Evolutionary conservation across 1,140 invertebrate species (phyloP).

Genomic region (Bicyclus anynana): DNA sequence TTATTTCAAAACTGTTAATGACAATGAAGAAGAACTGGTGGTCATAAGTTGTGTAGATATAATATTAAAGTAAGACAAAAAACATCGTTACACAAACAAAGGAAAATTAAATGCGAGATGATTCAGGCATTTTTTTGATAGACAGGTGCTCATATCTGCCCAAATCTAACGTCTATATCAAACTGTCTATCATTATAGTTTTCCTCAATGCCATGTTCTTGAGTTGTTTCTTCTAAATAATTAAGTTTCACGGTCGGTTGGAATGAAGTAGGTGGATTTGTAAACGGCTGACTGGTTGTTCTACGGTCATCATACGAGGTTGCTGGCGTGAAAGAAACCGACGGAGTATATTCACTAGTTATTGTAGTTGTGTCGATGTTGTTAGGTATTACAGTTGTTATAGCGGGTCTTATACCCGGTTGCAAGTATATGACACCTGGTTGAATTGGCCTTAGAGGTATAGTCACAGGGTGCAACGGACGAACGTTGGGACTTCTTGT

Average conservation of each 20-base stretch:
- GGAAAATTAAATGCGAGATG: no score
- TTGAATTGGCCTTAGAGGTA: not conserved
- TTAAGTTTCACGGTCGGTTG: not conserved
- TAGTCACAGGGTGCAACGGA: not conserved
- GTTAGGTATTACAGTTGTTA: not conserved
- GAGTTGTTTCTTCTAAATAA: not conserved
- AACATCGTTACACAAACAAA: no score
- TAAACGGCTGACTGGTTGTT: not conserved
- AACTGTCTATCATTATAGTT: not conserved
- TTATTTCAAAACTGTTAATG: no score
- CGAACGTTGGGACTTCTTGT: not conserved
- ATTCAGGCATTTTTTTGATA: not conserved
- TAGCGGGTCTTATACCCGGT: not conserved
- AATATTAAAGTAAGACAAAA: no score
- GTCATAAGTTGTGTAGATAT: no score
- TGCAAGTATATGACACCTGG: not conserved
- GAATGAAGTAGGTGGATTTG: not conserved
- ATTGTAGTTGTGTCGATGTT: not conserved
- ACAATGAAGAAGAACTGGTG: no score
- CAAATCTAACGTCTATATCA: slow-evolving; percentile 1
- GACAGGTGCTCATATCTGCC: not conserved
- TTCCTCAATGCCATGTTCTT: not conserved
- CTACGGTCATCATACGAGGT: no score
- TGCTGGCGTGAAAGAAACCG: no score
- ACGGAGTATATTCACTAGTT: not conserved